Evolutionary conservation across 2,113 vertebrate species (phyloP), one percentile per base, ranked within the genome.

Genomic region (Ceyx cyanopectus): DNA sequence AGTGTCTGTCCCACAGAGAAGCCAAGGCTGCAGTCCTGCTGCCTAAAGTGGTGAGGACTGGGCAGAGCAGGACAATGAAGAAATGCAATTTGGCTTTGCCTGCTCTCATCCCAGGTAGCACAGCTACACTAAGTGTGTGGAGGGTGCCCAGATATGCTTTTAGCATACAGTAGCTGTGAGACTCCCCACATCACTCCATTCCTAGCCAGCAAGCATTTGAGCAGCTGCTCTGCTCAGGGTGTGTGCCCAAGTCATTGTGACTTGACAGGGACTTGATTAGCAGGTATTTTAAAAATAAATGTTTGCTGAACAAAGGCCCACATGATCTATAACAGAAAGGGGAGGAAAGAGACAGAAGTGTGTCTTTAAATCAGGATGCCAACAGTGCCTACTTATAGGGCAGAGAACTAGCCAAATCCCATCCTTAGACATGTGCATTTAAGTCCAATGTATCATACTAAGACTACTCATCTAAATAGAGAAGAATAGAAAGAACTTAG

Each of bases 401-500:
- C 32, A 61, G 14, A 85, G 29, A 90, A 85, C 68, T 46, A 88
- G 60, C 54, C 70, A 61, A 78, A 67, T 19, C 14, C 65, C 10
- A 8, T 51, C 29, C 51, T 89, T 66, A 87, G 34, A 72, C 32
- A 61, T 9, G 8, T 56, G 45, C 40, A 43, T 87, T 80, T 34
- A 86, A 67, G 30, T 89, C 46, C 46, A 70, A 60, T 3, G 7
- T 46, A 81, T 34, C 66, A n/a, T 78, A 79, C 32, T 80, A 27
- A 90, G 62, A 67, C 77, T 78, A 73, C 56, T 88, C 48, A 62
- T 4, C 8, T 37, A 80, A 90, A 65, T 2, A 78, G 53, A 82
- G 60, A 80, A 76, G 32, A 81, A 79, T 10, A 83, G 46, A 85
- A 87, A 89, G 41, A 81, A 89, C 77, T 87, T 45, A 87, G 76